A percentile compares a stretch with the other conserved stretches of the same genome.
Evolutionary conservation across 1,140 invertebrate species (phyloP).

Genomic region (Amphibalanus amphitrite): DNA sequence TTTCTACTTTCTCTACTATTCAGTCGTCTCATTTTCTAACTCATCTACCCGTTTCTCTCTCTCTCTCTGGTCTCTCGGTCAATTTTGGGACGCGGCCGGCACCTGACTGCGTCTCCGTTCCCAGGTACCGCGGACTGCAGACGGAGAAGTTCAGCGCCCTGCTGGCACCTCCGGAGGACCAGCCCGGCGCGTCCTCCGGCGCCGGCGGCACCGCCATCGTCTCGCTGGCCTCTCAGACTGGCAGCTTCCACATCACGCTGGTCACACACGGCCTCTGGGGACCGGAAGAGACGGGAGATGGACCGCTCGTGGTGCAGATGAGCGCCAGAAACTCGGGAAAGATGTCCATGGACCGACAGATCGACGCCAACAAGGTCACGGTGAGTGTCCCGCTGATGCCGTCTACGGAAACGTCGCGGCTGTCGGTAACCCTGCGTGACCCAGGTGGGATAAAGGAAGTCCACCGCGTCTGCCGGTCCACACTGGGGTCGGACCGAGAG

Average conservation of each 20-base stretch:
- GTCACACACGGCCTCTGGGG: constrained; percentile 64
- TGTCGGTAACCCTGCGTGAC: no score
- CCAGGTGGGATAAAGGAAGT: no score
- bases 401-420: no score
- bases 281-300: constrained; percentile 41
- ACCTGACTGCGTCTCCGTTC: no score
- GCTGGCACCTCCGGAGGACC: constrained; percentile 40
- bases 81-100: no score
- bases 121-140: constrained; percentile 35
- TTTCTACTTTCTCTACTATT: no score
- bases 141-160: constrained; percentile 67
- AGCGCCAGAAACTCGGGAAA: constrained; percentile 21
- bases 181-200: neutral
- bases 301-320: constrained; percentile 47
- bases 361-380: neutral
- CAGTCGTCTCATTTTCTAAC: no score
- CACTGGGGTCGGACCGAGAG: no score
- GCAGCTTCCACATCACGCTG: constrained; percentile 58
- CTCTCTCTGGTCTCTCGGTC: no score
- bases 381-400: no score
- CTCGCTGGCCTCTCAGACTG: constrained; percentile 51
- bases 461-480: no score
- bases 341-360: neutral
- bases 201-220: constrained; percentile 61
- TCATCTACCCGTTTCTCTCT: no score